Evolutionary conservation across 2,888 invertebrate genomes (phyloP).

Genomic region (Phragmatobia fuliginosa): DNA sequence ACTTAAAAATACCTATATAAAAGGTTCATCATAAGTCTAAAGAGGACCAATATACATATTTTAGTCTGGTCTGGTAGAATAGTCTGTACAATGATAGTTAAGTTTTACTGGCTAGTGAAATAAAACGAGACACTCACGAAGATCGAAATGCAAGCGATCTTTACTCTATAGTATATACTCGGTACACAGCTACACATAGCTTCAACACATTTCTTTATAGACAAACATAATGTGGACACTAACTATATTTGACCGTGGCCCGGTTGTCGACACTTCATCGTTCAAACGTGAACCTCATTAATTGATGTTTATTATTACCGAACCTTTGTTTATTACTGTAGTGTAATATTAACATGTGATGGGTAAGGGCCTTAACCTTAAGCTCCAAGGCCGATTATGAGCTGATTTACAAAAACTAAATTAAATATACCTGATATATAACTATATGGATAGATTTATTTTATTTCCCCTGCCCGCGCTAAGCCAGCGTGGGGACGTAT

Average conservation of each 20-base stretch:
- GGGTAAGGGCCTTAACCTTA: neutral
- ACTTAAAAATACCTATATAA: too few species aligned
- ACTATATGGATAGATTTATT: neutral
- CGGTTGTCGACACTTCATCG: neutral
- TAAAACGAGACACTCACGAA: too few species aligned
- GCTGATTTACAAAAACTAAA: neutral
- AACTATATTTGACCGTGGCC: conserved; percentile 3
- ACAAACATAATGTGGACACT: neutral
- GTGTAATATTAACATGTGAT: conserved; percentile 1
- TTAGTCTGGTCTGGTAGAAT: too few species aligned
- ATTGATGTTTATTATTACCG: conserved; percentile 18
- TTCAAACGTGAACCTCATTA: conserved; percentile 7
- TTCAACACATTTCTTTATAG: neutral
- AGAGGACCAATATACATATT: too few species aligned
- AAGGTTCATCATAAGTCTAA: too few species aligned
- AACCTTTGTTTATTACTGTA: conserved; percentile 1
- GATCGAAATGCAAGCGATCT: too few species aligned
- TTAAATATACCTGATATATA: neutral
- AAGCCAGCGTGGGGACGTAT: too few species aligned
- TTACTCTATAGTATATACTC: too few species aligned
- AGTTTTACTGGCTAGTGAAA: too few species aligned
- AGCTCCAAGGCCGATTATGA: neutral
- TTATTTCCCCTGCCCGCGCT: too few species aligned
- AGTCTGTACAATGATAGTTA: too few species aligned
- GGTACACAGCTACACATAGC: too few species aligned